Base-by-base conservation (phyloP, 1,140 invertebrate genomes). In the Drosophila jambulina region DNA sequence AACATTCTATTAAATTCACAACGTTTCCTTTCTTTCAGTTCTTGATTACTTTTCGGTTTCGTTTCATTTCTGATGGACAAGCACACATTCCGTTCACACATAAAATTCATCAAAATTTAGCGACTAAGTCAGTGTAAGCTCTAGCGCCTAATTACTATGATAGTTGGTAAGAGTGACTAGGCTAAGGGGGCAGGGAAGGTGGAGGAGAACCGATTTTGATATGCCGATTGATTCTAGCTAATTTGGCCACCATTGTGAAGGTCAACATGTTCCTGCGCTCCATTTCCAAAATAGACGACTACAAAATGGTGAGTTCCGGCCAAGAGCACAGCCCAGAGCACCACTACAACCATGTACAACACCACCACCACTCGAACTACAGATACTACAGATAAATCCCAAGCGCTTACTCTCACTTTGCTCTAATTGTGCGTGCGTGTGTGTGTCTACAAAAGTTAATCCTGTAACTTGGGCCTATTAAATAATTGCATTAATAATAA, bases 261-360 rank as follows among this genome's bases (percentile, higher is more conserved):
- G 97, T 99, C 95, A 98, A 99, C 96, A 95, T 98, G 94, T 98
- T 96, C 94, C 96, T 99, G 77, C 96, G 98, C 88, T 98, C 97
- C 94, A 99, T 99, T 95, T 98, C 97, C 95, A 98, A 98, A 97
- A 99, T 99, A 95, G 97, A 98, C 95, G 98, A 99, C 97, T 98
- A 98, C 95, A 98, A 98, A 95, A 99, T 99, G 98, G 97, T 98
- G 96, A 98, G 97, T 98, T 62, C 67, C 25, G 69, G 72, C 71
- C 84, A 60, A 23, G 32, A 70, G 45, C 45, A 72, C 69, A 65
- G 49, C 61, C 57, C 70, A 46, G 46, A 58, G 59, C 29, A 79
- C 53, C 40, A 45, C 38, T 57, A 53, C 49, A 72, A 62, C 54
- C 40, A 58, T 45, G 29, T 45, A 42, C 29, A 65, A 32, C 58